A percentile compares a stretch with the other conserved stretches of the same genome.
Evolutionary conservation across 2,797 vertebrate genomes (phyloP).

Genomic region (Arctocebus calabarensis): DNA sequence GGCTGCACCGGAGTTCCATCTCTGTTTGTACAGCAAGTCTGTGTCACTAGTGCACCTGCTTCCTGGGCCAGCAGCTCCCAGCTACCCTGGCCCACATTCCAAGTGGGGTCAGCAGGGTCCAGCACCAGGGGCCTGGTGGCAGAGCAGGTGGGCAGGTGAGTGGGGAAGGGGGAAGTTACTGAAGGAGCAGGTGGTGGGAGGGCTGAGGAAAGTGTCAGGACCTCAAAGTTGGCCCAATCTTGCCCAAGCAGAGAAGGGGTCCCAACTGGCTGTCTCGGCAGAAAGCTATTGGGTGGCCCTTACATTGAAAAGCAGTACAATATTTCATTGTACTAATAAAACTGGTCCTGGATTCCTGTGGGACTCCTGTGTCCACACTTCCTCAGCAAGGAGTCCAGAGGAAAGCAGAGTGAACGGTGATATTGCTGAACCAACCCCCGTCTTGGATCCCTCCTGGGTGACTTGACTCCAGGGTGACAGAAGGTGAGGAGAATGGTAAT

Average conservation of each 20-base stretch:
- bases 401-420: not conserved
- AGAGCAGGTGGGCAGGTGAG: not conserved
- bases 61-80: slow-evolving; percentile 78
- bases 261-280: not conserved
- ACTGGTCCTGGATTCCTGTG: not conserved
- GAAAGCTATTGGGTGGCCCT: not conserved
- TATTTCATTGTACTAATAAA: not conserved
- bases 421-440: not conserved
- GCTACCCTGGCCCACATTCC: slow-evolving; percentile 79
- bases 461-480: not conserved
- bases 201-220: not conserved
- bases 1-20: not conserved
- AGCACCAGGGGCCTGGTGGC: slow-evolving; percentile 85
- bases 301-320: not conserved
- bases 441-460: not conserved
- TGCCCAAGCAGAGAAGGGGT: not conserved
- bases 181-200: not conserved
- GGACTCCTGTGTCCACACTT: not conserved
- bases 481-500: rapidly evolving
- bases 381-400: not conserved
- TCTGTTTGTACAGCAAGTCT: not conserved
- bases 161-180: not conserved
- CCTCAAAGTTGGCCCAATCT: not conserved
- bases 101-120: slow-evolving; percentile 86
- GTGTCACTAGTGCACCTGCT: slow-evolving; percentile 38